Evolutionary conservation across 2,797 vertebrate species (phyloP), one percentile per base, ranked within the genome.

Genomic region (Eulemur albifrons): DNA sequence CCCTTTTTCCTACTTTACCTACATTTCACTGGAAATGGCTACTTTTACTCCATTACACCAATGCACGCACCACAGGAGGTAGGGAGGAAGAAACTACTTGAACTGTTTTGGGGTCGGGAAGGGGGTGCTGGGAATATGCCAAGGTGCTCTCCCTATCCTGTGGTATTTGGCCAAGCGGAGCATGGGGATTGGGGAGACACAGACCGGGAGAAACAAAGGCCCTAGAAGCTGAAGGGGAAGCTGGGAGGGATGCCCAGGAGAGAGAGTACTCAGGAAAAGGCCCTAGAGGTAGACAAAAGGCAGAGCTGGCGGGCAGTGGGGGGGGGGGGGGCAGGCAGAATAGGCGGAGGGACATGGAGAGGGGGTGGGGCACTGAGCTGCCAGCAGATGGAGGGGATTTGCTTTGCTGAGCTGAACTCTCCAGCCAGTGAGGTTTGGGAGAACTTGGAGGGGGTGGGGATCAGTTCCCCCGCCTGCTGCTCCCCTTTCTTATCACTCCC

Each of bases 211-310:
- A 93, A 84, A 94, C 89, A 97, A 97, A 98, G 93, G 70, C 88
- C 43, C 40, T 38, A 18, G 91, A 73, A 57, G 73, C 81, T 61
- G 61, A 81, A 70, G 70, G 79, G 67, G 70, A 77, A 65, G 95
- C 95, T 88, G 94, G 95, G 93, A 97, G 96, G 63, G 96, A 81
- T 95, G 89, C 86, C 94, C 97, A 90, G 95, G 96, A 97, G 91
- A 95, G 72, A 65, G 69, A 89, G 70, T 38, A 65, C 82, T 95
- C 70, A 80, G 96, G 97, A 96, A 96, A 93, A 96, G 96, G 96
- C 96, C 87, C 90, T 54, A 84, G 95, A 97, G 96, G 91, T 94
- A 97, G 96, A 97, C 97, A 97, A 97, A 98, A 97, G 97, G 93
- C 96, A 50, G 93, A 97, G 94, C 69, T 11, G 32, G 75, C 75